Percentiles rank a stretch among this genome's conserved stretches.
These are phyloP conservation scores for Epinephelus awoara DNA, from an alignment of 2,797 vertebrate genomes.

Conservation along the genomic window DNA sequence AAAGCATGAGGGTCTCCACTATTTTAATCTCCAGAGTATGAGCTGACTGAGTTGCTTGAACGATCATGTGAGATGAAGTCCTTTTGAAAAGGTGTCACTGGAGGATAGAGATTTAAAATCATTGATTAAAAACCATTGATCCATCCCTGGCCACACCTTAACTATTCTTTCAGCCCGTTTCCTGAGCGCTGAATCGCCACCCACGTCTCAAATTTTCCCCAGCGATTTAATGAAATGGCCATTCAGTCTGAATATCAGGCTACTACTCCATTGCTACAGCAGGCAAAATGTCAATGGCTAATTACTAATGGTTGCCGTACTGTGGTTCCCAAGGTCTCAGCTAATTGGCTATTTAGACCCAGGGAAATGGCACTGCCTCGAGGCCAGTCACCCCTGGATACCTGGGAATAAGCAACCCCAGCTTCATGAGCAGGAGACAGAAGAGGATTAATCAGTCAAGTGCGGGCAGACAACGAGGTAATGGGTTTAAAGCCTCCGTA, in stretches of 20 bases:
- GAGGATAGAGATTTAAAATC: constrained; percentile 54
- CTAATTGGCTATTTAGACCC: constrained; percentile 83
- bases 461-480: constrained; percentile 54
- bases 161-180: constrained; percentile 21
- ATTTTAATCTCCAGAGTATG: constrained; percentile 19
- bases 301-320: constrained; percentile 74
- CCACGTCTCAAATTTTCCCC: constrained; percentile 23
- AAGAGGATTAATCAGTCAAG: constrained; percentile 70
- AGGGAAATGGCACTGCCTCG: constrained; percentile 73
- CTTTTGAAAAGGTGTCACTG: constrained; percentile 7
- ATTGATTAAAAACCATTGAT: constrained; percentile 61
- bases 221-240: constrained; percentile 46
- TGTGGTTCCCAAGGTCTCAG: constrained; percentile 72
- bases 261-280: constrained; percentile 54
- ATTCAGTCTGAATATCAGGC: constrained; percentile 52
- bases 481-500: constrained; percentile 58
- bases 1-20: neutral
- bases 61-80: constrained; percentile 22
- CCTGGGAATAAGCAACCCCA: constrained; percentile 61
- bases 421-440: constrained; percentile 46
- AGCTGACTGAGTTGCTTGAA: constrained; percentile 29
- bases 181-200: constrained; percentile 33
- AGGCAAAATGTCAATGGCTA: constrained; percentile 80
- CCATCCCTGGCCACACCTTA: constrained; percentile 14
- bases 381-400: constrained; percentile 76